Evolutionary conservation across 1,140 invertebrate species (phyloP), one percentile per base, ranked within the genome.

Genomic region (Macrobrachium nipponense): DNA sequence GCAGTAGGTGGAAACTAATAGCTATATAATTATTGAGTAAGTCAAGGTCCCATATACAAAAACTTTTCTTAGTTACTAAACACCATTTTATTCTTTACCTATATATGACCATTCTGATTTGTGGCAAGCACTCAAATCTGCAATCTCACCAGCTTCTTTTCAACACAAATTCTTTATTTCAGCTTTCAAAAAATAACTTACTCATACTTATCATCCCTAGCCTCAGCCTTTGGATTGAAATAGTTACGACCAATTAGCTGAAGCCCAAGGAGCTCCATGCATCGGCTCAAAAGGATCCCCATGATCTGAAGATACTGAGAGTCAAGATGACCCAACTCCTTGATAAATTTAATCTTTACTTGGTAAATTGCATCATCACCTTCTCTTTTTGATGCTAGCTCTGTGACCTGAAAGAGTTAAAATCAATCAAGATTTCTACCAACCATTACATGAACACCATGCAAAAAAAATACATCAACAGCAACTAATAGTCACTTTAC

Each of bases 321-420:
- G 51, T 85, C 82, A 61, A 85, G 15, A 15, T 20, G 23, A 36
- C 51, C 43, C 20, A 85, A 10, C 36, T 85, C 82, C 61, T 85
- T 85, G 20, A 85, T 85, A 23, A 85, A 85, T 62, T 79, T 85
- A 5, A 85, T 27, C 23, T 72, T 85, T 11, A 85, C 20, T 58
- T 72, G 75, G 18, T 79, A 79, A 27, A 68, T n/a, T 18, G 82
- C 11, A 2, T 18, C 23, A 82, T 79, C 82, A 68, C n/a, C 59
- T 60, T 85, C 75, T 23, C 62, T 66, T 43, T 79, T 85, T 11
- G 82, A 85, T 17, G 66, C 75, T 2, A 85, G 82, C 18, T 85
- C 76, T 70, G 75, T 85, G 14, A 85, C 64, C 82, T 85, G 82
- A 5, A 15, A 17, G 59, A 60, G 51, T 51, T 20, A 23, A 51